A percentile compares a stretch with the other conserved stretches of the same genome.
Evolutionary conservation across 35 echinoderm and acorn worm species (phyloP).

Genomic region (Apostichopus japonicus): DNA sequence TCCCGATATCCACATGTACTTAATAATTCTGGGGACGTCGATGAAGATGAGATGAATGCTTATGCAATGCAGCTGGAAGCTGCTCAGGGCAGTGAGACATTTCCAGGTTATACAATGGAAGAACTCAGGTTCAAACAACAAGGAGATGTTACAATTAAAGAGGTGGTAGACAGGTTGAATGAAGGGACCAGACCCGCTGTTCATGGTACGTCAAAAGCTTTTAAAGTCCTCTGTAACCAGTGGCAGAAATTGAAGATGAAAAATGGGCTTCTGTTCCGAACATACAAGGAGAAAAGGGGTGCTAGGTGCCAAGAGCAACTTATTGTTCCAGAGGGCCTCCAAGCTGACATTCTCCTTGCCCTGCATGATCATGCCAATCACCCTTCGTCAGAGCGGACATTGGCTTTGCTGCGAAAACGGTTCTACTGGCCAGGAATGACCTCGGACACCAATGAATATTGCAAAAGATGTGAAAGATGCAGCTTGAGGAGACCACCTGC

Average conservation of each 20-base stretch:
- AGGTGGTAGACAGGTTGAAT: background rate
- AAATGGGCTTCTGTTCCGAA: background rate
- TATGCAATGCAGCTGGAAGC: slow-evolving; percentile 16
- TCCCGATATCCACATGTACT: background rate
- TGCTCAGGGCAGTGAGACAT: too few relatives aligned
- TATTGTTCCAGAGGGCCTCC: background rate
- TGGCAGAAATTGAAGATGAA: background rate
- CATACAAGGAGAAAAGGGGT: background rate
- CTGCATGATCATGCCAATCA: too few relatives aligned
- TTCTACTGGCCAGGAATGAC: too few relatives aligned
- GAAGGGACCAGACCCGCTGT: background rate
- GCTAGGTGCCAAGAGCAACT: background rate
- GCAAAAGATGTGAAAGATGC: too few relatives aligned
- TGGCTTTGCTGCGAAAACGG: too few relatives aligned
- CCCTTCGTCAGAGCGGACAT: too few relatives aligned
- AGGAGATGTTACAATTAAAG: background rate
- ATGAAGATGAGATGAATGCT: background rate
- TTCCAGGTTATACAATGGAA: too few relatives aligned
- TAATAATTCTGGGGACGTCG: background rate
- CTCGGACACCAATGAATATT: too few relatives aligned
- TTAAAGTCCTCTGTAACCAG: background rate
- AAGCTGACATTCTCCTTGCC: too few relatives aligned
- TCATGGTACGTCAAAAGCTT: background rate
- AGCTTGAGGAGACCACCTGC: too few relatives aligned
- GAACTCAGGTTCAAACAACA: too few relatives aligned